Base-by-base conservation (phyloP, 92 coral and sea anemone genomes). In the Hydrozoanthus gracilis region DNA sequence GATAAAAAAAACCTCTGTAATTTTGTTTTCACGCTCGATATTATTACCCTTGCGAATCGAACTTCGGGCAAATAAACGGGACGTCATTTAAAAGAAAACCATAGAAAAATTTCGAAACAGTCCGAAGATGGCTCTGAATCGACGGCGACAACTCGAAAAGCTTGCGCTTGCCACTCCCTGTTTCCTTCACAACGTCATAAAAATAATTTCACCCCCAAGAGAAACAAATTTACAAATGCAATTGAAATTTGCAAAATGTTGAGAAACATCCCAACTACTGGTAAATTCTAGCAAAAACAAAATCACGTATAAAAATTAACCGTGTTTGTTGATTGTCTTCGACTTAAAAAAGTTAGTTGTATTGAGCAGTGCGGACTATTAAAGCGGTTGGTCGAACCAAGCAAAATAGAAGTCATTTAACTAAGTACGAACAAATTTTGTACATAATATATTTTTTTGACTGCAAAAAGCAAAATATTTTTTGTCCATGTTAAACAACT, bases 141-240 rank as follows among this genome's bases (percentile, higher is more conserved):
- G 16, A 5, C 13, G 4, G 6, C 13, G 18, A 12, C 62, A 5
- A 74, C 44, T 49, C 7, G n/a, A 72, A 74, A 8, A 74, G 6
- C 50, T n/a, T 18, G 16, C 20, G 52, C 27, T 65, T 13, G 51
- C 52, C 83, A 44, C 71, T 78, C 71, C 45, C 83, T 8, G 7
- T n/a, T 60, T 78, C 17, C 71, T 65, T 17, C 48, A 9, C 27
- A 60, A 78, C 27, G 48, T 54, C 65, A 44, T 78, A 80, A 76
- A 44, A 8, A 54, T 18, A 3, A 17, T 20, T 74, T 76, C 62
- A 20, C 6, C 45, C 27, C 15, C 15, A 76, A 27, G 2, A 8
- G 58, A 17, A 74, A 54, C 54, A 76, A 8, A 27, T 8, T 14
- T 4, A 13, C 8, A 47, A 12, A 46, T 15, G 15, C 9, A 16